These are phyloP conservation scores for Tolmerus cingulatus DNA, from an alignment of 2,888 invertebrate genomes.

Conservation along the genomic window DNA sequence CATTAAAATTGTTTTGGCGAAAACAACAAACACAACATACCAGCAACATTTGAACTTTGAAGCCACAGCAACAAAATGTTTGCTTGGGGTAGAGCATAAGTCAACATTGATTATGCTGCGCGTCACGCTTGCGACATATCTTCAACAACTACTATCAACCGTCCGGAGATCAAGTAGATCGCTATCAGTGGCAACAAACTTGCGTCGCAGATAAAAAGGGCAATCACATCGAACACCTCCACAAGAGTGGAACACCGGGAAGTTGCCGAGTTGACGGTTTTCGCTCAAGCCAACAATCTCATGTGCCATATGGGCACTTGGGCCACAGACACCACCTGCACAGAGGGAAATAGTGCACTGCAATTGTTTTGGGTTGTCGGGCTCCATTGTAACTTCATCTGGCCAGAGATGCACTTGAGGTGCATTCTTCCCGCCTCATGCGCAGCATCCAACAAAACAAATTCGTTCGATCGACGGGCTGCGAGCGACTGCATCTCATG, in stretches of 20 bases:
- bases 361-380: slow-evolving; percentile 25
- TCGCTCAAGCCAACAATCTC: neutral
- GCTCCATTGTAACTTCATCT: slow-evolving; percentile 14
- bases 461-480: neutral
- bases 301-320: slow-evolving; percentile 25
- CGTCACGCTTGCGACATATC: neutral
- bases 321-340: slow-evolving; percentile 13
- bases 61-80: neutral
- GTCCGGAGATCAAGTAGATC: neutral
- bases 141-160: neutral
- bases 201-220: neutral
- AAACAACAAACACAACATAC: neutral
- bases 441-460: neutral
- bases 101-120: neutral
- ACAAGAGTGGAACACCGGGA: neutral
- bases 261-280: neutral
- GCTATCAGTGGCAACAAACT: neutral
- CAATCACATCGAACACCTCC: neutral
- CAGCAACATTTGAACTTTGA: neutral
- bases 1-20: neutral
- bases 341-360: slow-evolving; percentile 10
- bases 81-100: neutral
- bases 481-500: neutral
- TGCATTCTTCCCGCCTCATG: neutral
- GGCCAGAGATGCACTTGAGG: slow-evolving; percentile 11